Conservation (phyloP, 2,888 invertebrate species). For the Cheilosia urbana region DNA sequence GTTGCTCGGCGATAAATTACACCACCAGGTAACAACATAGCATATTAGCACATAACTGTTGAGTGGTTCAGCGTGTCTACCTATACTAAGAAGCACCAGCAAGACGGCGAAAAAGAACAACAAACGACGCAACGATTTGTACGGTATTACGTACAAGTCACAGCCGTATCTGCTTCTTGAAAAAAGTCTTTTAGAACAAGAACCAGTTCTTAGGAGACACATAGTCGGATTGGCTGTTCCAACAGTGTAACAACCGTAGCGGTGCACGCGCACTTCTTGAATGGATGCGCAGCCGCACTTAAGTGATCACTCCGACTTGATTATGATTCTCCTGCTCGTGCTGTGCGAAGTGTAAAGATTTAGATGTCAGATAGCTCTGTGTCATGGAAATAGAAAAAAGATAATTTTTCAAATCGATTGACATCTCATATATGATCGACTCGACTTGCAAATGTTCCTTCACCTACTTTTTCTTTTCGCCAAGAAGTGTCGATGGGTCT, state of each 20-base stretch:
- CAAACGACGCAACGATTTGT: constrained; percentile 23
- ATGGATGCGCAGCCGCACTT: constrained; percentile 25
- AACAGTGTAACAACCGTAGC: constrained; percentile 25
- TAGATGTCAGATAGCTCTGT: constrained; percentile 26
- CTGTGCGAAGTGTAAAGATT: constrained; percentile 47
- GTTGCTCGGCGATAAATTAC: constrained; percentile 32
- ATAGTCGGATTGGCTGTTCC: neutral
- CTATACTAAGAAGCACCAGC: constrained; percentile 19
- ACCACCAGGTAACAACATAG: constrained; percentile 13
- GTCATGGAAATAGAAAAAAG: neutral
- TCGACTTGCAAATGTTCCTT: constrained; percentile 37
- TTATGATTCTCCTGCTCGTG: constrained; percentile 21
- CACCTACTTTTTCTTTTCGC: constrained; percentile 31
- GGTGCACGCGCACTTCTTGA: constrained; percentile 30
- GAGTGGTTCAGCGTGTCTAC: constrained; percentile 38
- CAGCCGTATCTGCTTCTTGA: constrained; percentile 4
- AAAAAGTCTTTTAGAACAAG: constrained; percentile 65
- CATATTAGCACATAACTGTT: constrained; percentile 47
- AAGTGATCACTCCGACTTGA: constrained; percentile 32
- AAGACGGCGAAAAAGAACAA: constrained; percentile 29
- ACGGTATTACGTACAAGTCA: constrained; percentile 37
- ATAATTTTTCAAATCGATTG: neutral
- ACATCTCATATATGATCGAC: neutral
- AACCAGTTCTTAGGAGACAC: constrained; percentile 12
- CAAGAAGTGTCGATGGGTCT: constrained; percentile 21